Conservation (phyloP, 2,797 vertebrate species). For the Rhabdophis nuchalis region DNA sequence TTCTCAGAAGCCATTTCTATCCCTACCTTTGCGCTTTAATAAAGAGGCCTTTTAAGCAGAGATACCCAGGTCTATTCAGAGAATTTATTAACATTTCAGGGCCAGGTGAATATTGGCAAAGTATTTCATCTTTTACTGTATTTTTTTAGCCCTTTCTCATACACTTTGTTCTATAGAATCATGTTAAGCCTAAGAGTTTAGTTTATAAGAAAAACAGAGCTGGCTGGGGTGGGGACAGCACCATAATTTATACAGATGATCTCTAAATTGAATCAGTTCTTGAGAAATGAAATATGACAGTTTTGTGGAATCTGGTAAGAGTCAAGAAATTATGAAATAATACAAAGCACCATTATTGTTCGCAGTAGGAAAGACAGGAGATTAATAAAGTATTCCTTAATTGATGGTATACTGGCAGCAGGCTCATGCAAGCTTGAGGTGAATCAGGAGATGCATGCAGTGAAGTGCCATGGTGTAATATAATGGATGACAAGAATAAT, state of each 20-base stretch:
- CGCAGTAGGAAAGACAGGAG: neutral
- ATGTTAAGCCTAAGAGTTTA: neutral
- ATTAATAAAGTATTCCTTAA: neutral
- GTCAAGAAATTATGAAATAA: neutral
- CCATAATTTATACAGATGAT: neutral
- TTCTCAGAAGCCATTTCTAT: neutral
- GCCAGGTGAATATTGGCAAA: neutral
- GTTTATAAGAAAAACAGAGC: neutral
- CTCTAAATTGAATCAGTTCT: neutral
- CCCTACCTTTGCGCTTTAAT: neutral
- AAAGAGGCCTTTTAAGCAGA: neutral
- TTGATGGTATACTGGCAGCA: neutral
- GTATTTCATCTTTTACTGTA: neutral
- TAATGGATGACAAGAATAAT: neutral
- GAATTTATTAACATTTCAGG: neutral
- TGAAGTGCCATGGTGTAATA: neutral
- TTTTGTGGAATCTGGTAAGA: neutral
- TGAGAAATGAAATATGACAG: neutral
- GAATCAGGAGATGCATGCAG: neutral
- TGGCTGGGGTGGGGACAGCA: neutral
- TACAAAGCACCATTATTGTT: neutral
- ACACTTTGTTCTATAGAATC: neutral
- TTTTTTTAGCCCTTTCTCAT: neutral
- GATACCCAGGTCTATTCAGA: neutral
- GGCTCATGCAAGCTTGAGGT: neutral